Base-by-base conservation (phyloP, 1,140 invertebrate genomes). In the Drosophila saltans region DNA sequence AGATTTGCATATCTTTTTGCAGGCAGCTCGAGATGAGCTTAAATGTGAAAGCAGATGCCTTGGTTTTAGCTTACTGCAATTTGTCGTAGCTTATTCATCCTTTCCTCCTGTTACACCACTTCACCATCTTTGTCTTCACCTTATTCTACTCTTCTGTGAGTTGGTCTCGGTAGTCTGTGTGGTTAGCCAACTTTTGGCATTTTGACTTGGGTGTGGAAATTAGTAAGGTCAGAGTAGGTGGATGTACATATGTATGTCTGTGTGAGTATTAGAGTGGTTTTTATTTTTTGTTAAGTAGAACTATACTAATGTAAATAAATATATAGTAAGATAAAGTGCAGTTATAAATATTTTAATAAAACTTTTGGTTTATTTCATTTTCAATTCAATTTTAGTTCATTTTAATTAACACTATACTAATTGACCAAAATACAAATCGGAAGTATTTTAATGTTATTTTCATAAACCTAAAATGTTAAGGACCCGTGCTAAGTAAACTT, bases 1-100 rank as follows among this genome's bases (percentile, higher is more conserved):
- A 66, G 77, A 88, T 89, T 88, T 83, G 69, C 83, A 86, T 86
- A 80, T 80, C 83, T 83, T 72, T 65, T 69, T 45, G 52, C 63
- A 73, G 63, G 72, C 82, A 69, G 69, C 66, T 56, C 69, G 68
- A 39, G 66, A 33, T 60, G 68, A 43, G 66, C 57, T 60, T 66
- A 41, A 77, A 73, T 75, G 69, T 69, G 71, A 70, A 56, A 58
- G 41, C 57, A 62, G 48, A 43, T 43, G 11, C 10, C 41, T 43
- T n/a, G 3, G 21, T 52, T 52, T 52, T 26, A 24, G 8, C 8
- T 52, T 26, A 26, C 45, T 52, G 45, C 45, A 52, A 52, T 26
- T 52, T 26, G 24, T 52, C n/a, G 21, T 52, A n/a, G 28, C 61
- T 28, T 21, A 16, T 61, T 30, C 56, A 7, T 28, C 10, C 28